Base-by-base conservation (phyloP, 2,797 vertebrate genomes). In the Microctenopoma steveboyesi region DNA sequence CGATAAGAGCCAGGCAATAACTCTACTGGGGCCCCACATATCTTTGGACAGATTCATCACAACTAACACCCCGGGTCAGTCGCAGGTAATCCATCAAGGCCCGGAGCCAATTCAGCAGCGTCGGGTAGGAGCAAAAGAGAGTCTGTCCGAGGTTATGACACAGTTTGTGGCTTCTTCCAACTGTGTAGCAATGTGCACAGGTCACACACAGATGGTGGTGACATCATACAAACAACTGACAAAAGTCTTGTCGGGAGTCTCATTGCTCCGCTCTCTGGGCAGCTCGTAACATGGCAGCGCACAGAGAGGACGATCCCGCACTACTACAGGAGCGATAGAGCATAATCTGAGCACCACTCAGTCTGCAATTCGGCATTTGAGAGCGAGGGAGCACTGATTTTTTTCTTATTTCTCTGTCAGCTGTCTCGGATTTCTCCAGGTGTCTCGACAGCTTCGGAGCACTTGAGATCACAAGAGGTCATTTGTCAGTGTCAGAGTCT, bases 11-110 rank as follows among this genome's bases (percentile, higher is more conserved):
- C 90, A 91, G 92, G 92, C 94, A 91, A 95, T 95, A 95, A 96
- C 93, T 96, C 94, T 87, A 80, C 86, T 76, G 92, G 94, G 95
- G 94, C 94, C 93, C 93, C 96, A 97, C 95, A 96, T 96, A 95
- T 95, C 94, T 96, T 93, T 93, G 94, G 95, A 96, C 94, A 95
- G 95, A 94, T 96, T 97, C 95, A 97, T 97, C 95, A 95, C 94
- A 91, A 93, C 94, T 89, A 91, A 92, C 92, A 77, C 92, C 88
- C 88, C 87, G 94, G 95, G 95, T 95, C 95, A 94, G 87, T 93
- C 86, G 83, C 95, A 95, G 93, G 95, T 96, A 96, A 98, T 98
- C 95, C 93, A 95, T 97, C 96, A 96, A 89, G 86, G 86, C 56
- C 61, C 92, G 84, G 89, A 90, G 93, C 92, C 94, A 95, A 95